Base-by-base conservation (phyloP, 2,888 invertebrate species). In the Gandaritis pyraliata region DNA sequence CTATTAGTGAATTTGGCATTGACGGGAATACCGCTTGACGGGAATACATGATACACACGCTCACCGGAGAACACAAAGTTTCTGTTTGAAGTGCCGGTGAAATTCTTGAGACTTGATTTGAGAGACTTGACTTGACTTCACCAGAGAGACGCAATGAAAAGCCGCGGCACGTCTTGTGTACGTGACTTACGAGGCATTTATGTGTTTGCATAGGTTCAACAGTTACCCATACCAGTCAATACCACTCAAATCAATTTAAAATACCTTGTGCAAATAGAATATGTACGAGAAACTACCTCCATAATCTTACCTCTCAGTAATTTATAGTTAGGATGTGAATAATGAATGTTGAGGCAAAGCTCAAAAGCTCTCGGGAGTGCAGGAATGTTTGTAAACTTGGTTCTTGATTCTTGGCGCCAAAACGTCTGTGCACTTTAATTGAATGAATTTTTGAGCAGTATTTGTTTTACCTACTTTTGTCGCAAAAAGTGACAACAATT, bases 381-480 rank as follows among this genome's bases (percentile, higher is more conserved):
- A 50, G 46, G 55, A 38, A 55, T 55, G 55, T 55, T 47, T 55
- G 36, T 23, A 47, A 55, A 47, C 55, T 55, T 33, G n/a, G 15
- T 15, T 41, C 41, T 47, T 23, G 54, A 29, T 38, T 47, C 11
- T 43, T 45, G 50, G 45, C 50, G 43, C 50, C 36, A 45, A 50
- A 45, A 18, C 23, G 41, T 52, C 52, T 41, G 29, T 46, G 38
- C 36, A 18, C 30, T 45, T 30, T 12, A 38, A 11, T 38, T 23
- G 15, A 15, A 23, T 18, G 38, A 55, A 55, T 38, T 47, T 55
- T 13, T 53, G 30, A 16, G 43, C n/a, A n/a, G 16, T 29, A 53
- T 18, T 50, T 39, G 23, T 33, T 8, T 33, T 33, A 33, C 8
- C 33, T 33, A 33, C 10, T 33, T 33, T 33, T 33, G 33, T 23